A percentile compares a stretch with the other conserved stretches of the same genome.
phyloP scores from a whole-genome alignment of 2,113 vertebrate species.

The Tyrannus savana region DNA sequence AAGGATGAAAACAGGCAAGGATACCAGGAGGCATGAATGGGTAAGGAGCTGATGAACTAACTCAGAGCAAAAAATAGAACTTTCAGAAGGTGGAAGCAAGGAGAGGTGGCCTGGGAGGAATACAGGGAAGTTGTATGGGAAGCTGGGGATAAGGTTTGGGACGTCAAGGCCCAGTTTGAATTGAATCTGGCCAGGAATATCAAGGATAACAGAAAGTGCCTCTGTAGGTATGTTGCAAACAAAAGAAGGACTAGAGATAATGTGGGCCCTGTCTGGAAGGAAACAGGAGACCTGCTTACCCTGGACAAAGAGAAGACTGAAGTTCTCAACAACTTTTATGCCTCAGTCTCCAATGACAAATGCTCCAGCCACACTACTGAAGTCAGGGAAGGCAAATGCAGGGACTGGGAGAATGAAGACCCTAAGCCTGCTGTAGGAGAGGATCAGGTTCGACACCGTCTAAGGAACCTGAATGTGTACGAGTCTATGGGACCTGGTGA shows the following conservation, averaged over 20 bases:
- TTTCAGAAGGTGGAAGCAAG: not conserved
- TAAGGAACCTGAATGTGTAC: not conserved
- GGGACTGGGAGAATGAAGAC: not conserved
- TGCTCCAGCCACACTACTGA: not conserved
- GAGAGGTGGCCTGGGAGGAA: not conserved
- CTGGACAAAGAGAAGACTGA: not conserved
- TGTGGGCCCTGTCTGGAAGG: not conserved
- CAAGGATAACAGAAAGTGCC: not conserved
- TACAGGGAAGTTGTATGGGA: not conserved
- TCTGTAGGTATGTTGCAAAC: not conserved
- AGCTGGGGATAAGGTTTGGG: not conserved
- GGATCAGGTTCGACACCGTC: not conserved
- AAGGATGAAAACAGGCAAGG: not conserved
- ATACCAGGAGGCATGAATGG: not conserved
- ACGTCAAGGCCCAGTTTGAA: not conserved
- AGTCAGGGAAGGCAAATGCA: not conserved
- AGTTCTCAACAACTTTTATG: not conserved
- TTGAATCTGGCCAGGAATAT: not conserved
- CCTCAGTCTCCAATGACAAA: not conserved
- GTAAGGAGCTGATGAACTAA: not conserved
- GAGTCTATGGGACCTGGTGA: not conserved
- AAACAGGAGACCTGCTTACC: not conserved
- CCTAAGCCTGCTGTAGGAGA: not conserved
- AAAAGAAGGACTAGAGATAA: not conserved
- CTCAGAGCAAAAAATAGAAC: not conserved